phyloP scores from a whole-genome alignment of 2,888 invertebrate genomes.

The Drosophila flavopinicola region DNA sequence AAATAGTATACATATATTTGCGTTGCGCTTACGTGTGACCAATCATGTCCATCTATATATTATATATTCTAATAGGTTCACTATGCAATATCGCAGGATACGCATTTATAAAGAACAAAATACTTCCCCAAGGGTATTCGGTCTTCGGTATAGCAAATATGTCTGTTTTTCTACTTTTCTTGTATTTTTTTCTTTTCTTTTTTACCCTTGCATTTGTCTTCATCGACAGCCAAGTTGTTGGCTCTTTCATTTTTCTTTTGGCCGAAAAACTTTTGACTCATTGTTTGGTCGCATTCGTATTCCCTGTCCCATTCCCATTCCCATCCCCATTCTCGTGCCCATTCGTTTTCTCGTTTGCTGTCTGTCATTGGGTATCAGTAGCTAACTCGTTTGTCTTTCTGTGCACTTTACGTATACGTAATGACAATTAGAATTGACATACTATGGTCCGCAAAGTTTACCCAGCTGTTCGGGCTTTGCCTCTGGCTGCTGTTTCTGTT shows the following conservation, averaged over 20 bases:
- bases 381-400: conserved; percentile 78
- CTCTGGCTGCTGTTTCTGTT: conserved; percentile 20
- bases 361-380: conserved; percentile 74
- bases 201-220: conserved; percentile 73
- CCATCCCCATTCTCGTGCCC: conserved; percentile 11
- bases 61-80: too few species aligned
- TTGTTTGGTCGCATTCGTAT: conserved; percentile 15
- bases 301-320: conserved; percentile 2
- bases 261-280: conserved; percentile 69
- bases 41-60: too few species aligned
- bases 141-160: not conserved
- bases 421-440: conserved; percentile 80
- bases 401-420: conserved; percentile 79
- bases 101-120: too few species aligned
- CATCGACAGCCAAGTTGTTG: conserved; percentile 79
- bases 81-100: too few species aligned
- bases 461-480: conserved; percentile 49
- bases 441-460: conserved; percentile 61
- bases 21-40: too few species aligned
- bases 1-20: too few species aligned
- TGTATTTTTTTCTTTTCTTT: conserved; percentile 24
- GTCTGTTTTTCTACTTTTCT: not conserved
- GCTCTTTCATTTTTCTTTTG: conserved; percentile 78
- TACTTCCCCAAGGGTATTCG: conserved; percentile 1
- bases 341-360: conserved; percentile 60